These are phyloP conservation scores for Amphimallon solstitiale DNA, from an alignment of 2,888 invertebrate genomes.

Conservation along the genomic window DNA sequence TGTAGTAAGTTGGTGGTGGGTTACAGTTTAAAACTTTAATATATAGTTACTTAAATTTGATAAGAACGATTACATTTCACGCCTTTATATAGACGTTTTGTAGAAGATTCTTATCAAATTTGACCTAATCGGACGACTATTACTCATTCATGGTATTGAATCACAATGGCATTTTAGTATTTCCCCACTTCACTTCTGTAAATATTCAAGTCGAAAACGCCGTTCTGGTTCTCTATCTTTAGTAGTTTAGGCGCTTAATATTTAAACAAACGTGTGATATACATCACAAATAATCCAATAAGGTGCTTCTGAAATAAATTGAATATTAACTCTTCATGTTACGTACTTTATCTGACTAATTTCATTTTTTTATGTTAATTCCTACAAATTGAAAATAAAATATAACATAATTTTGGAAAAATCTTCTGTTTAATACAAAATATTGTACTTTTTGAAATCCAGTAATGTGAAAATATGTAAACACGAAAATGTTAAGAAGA, in stretches of 20 bases:
- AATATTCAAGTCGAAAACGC: conserved; percentile 52
- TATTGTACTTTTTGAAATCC: too few species aligned
- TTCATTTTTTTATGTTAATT: too few species aligned
- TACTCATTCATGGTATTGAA: conserved; percentile 55
- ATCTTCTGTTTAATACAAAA: too few species aligned
- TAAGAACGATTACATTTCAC: conserved; percentile 11
- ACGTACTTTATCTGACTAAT: too few species aligned
- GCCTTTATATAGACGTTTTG: not conserved
- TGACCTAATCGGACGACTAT: conserved; percentile 32
- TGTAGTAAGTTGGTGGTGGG: conserved; percentile 39
- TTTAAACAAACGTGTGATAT: conserved; percentile 16
- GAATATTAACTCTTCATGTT: too few species aligned
- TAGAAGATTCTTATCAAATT: conserved; percentile 37
- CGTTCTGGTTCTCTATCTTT: conserved; percentile 56
- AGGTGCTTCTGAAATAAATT: conserved; percentile 34
- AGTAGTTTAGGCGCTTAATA: conserved; percentile 7
- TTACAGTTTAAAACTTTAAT: conserved; percentile 21
- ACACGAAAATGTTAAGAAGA: too few species aligned
- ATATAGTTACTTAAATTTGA: conserved; percentile 36
- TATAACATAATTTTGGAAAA: too few species aligned
- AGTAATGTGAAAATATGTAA: too few species aligned
- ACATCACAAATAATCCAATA: conserved; percentile 33
- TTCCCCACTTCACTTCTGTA: conserved; percentile 43
- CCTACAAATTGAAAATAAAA: too few species aligned
- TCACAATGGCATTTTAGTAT: conserved; percentile 58